These are phyloP conservation scores for Gonatopus flavifemur DNA, from an alignment of 1,140 invertebrate genomes.

Conservation along the genomic window DNA sequence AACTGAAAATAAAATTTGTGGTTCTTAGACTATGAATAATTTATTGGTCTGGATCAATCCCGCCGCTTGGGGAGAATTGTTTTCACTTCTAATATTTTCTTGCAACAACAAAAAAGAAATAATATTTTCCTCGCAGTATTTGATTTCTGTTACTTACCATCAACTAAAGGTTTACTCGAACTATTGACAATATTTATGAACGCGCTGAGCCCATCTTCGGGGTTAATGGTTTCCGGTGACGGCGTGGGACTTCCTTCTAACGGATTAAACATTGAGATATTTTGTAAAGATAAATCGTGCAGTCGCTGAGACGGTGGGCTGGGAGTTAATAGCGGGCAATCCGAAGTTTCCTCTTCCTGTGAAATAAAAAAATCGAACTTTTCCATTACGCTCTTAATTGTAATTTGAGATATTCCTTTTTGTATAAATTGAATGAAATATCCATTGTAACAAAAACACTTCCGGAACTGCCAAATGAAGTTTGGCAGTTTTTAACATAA, in stretches of 20 bases:
- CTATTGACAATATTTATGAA: slow-evolving; percentile 54
- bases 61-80: too few relatives aligned
- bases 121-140: too few relatives aligned
- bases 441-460: too few relatives aligned
- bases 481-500: too few relatives aligned
- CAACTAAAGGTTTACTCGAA: slow-evolving; percentile 47
- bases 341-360: slow-evolving; percentile 56
- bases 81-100: too few relatives aligned
- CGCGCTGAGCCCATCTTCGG: slow-evolving; percentile 48
- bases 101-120: neutral
- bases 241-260: slow-evolving; percentile 38
- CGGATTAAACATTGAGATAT: slow-evolving; percentile 35
- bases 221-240: slow-evolving; percentile 46
- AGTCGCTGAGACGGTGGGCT: slow-evolving; percentile 39
- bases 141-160: too few relatives aligned
- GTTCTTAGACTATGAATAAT: too few relatives aligned
- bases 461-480: too few relatives aligned
- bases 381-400: too few relatives aligned
- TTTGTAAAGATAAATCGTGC: slow-evolving; percentile 22
- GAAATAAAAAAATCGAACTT: slow-evolving; percentile 1
- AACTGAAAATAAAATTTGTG: too few relatives aligned
- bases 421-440: too few relatives aligned
- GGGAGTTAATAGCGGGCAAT: slow-evolving; percentile 56
- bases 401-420: neutral
- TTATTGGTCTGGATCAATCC: too few relatives aligned